Evolutionary conservation across 2,113 vertebrate species (phyloP).

Genomic region (Leptodactylus fuscus): DNA sequence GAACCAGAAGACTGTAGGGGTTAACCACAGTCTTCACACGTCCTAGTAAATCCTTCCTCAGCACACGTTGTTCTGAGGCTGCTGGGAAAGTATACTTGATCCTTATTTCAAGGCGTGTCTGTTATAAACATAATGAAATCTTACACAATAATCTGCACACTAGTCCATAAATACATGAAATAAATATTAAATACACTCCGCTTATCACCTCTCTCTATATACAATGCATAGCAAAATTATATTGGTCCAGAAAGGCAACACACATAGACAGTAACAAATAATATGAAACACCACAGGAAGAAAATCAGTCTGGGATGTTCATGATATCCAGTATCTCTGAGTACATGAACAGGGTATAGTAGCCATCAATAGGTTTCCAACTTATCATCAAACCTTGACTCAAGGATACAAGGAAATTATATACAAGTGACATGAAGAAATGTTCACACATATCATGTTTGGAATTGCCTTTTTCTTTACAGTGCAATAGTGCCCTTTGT

Average conservation of each 20-base stretch:
- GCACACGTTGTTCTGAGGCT: neutral
- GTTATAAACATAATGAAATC: neutral
- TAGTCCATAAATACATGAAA: slow-evolving; percentile 81
- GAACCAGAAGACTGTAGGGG: neutral
- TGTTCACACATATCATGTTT: neutral
- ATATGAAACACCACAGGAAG: slow-evolving; percentile 46
- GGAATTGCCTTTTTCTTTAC: neutral
- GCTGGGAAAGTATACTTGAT: neutral
- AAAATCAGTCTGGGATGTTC: slow-evolving; percentile 18
- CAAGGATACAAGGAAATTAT: neutral
- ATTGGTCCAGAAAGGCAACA: slow-evolving; percentile 62
- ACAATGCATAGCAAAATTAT: slow-evolving; percentile 80
- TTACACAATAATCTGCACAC: slow-evolving; percentile 64
- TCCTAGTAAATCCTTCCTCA: neutral
- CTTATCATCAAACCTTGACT: neutral
- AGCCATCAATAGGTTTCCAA: neutral
- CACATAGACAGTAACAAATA: slow-evolving; percentile 24
- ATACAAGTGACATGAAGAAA: neutral
- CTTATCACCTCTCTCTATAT: slow-evolving; percentile 70
- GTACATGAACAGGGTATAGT: neutral
- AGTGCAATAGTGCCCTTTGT: slow-evolving; percentile 29
- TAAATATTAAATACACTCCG: slow-evolving; percentile 77
- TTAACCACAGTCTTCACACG: neutral
- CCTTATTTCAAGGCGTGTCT: neutral
- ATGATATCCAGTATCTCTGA: neutral